phyloP scores from a whole-genome alignment of 2,888 invertebrate species.

The Polydrusus cervinus region DNA sequence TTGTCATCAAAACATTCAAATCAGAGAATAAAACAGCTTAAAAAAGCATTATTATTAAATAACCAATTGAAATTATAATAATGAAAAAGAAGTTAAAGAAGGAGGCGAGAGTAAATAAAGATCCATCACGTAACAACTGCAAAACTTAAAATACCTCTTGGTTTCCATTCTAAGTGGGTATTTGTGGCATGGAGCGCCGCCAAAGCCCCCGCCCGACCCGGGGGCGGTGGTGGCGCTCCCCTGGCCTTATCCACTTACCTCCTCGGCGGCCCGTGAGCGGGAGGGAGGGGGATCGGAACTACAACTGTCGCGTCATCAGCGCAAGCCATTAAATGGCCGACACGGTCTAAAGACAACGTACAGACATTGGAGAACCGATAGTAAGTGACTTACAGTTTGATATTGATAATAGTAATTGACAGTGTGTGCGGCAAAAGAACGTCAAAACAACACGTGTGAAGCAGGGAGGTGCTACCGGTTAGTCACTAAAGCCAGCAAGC shows the following conservation, averaged over 20 bases:
- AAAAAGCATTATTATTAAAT: no score
- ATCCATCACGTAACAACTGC: slow-evolving; percentile 18
- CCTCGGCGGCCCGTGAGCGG: slow-evolving; percentile 72
- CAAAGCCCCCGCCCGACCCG: slow-evolving; percentile 60
- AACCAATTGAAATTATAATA: neutral
- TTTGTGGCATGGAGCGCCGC: slow-evolving; percentile 61
- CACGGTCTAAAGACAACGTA: slow-evolving; percentile 76
- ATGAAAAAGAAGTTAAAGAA: neutral
- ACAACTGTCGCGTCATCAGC: slow-evolving; percentile 64
- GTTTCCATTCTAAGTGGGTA: slow-evolving; percentile 33
- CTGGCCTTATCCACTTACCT: slow-evolving; percentile 73
- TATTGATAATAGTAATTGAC: slow-evolving; percentile 55
- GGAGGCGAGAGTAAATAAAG: no score
- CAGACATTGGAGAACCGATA: slow-evolving; percentile 70
- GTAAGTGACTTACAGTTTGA: slow-evolving; percentile 59
- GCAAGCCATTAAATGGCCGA: slow-evolving; percentile 75
- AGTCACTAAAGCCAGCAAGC: slow-evolving; percentile 73
- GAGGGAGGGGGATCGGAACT: slow-evolving; percentile 71
- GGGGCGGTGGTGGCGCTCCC: slow-evolving; percentile 63
- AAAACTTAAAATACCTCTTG: slow-evolving; percentile 13
- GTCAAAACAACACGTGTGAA: slow-evolving; percentile 73
- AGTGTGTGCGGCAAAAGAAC: slow-evolving; percentile 72
- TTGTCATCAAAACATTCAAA: no score
- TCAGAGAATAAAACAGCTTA: no score
- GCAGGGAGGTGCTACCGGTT: slow-evolving; percentile 71